Base-by-base conservation (phyloP, 1,140 invertebrate genomes). In the Pogonognathellus flavescens region DNA sequence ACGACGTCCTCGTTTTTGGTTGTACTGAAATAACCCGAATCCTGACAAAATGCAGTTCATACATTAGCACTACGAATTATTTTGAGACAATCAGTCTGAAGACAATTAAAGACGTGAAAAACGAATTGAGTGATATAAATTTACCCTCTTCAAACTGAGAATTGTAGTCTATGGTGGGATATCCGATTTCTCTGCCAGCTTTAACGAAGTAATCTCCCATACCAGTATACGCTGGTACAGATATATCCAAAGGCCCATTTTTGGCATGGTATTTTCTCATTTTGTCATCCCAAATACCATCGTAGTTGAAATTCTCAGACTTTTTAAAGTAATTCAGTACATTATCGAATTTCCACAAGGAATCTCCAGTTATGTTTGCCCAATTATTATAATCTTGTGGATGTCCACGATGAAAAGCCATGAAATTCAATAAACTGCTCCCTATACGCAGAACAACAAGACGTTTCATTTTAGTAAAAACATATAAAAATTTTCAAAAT, bases 291-390 rank as follows among this genome's bases (percentile, higher is more conserved):
- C 82, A 85, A 11, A 76, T 18, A 16, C 80, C 80, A 41, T 81
- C 52, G 16, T 55, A 55, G 14, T 82, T 86, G 81, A 92, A 92
- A 55, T 90, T 89, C 88, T 93, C 93, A 0, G 92, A 92, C 88
- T 93, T 93, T 16, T 91, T 91, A 88, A 94, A 94, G 88, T 93
- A 94, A 0, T 91, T 91, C 0, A 97, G 90, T 0, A 96, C 95
- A 59, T 96, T 93, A n/a, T 95, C 92, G 90, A 97, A 99, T 0
- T 94, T 94, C 98, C 98, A 99, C 10, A 96, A 95, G 0, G 93
- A 91, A 89, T 98, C 97, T 0, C 97, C 97, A 31, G 87, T 88
- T 6, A 94, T 89, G 13, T 93, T 92, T 85, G 96, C 95, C 98
- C 98, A 99, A 49, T 94, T 91, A 89, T 99, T 96, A 89, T 97